Conservation (phyloP, 2,113 vertebrate genomes). For the Myotis brandtii region DNA sequence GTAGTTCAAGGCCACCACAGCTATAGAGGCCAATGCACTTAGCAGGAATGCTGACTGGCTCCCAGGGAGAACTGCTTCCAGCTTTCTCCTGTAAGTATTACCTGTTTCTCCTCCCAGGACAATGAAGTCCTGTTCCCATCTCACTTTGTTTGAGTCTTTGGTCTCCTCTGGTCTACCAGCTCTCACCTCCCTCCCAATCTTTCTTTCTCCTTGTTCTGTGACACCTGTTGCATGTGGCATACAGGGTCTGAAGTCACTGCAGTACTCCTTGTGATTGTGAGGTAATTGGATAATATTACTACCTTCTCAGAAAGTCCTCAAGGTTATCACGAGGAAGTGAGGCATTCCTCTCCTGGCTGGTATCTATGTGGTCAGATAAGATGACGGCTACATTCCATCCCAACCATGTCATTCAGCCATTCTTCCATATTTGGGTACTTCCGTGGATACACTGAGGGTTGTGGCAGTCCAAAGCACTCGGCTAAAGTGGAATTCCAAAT, state of each 20-base stretch:
- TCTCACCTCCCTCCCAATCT: not conserved
- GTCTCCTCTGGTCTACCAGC: not conserved
- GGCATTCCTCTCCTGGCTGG: not conserved
- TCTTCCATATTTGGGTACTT: not conserved
- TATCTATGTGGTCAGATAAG: constrained; percentile 16
- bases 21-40: not conserved
- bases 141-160: not conserved
- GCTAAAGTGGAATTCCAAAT: constrained; percentile 44
- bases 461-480: not conserved
- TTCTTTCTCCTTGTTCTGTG: not conserved
- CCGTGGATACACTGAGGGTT: not conserved
- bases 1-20: not conserved
- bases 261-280: constrained; percentile 12
- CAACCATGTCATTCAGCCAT: not conserved
- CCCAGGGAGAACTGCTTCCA: not conserved
- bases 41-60: not conserved
- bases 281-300: constrained; percentile 26
- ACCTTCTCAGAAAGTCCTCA: constrained; percentile 38
- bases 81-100: not conserved
- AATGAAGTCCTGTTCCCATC: not conserved
- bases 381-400: constrained; percentile 23
- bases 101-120: not conserved
- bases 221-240: not conserved
- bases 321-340: constrained; percentile 14
- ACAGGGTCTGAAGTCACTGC: not conserved